phyloP scores from a whole-genome alignment of 2,888 invertebrate species.

The Alviniconcha strummeri region DNA sequence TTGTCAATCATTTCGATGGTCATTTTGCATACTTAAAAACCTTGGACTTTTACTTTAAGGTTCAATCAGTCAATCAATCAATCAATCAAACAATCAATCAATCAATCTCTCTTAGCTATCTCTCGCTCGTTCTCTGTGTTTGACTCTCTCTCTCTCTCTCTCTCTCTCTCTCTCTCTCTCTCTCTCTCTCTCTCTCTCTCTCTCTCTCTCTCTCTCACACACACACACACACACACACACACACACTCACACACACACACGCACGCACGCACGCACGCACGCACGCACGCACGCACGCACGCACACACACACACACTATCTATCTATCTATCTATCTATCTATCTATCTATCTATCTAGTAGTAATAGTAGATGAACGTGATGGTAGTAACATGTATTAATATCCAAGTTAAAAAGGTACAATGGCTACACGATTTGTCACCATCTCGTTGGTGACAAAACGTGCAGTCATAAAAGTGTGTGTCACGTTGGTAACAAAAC shows the following conservation, averaged over 20 bases:
- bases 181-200: slow-evolving; percentile 28
- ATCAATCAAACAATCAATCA: background rate
- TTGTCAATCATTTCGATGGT: too few relatives aligned
- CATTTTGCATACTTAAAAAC: background rate
- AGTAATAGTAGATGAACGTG: too few relatives aligned
- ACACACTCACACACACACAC: slow-evolving; percentile 18
- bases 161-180: slow-evolving; percentile 11
- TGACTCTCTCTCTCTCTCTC: slow-evolving; percentile 8
- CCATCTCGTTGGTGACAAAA: too few relatives aligned
- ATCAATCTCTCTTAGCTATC: background rate
- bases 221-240: slow-evolving; percentile 17
- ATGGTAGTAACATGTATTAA: too few relatives aligned
- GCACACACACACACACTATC: background rate
- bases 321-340: too few relatives aligned
- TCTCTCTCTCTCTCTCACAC: slow-evolving; percentile 16
- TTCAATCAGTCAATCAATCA: background rate
- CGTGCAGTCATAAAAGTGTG: too few relatives aligned
- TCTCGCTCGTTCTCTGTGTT: background rate
- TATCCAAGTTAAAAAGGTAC: too few relatives aligned
- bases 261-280: background rate
- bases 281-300: slow-evolving; percentile 11
- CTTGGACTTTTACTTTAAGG: background rate
- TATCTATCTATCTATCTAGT: too few relatives aligned
- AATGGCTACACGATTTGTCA: too few relatives aligned
- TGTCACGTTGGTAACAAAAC: too few relatives aligned